Evolutionary conservation across 2,888 invertebrate genomes (phyloP), one percentile per base, ranked within the genome.

Genomic region (Platycnemis pennipes): DNA sequence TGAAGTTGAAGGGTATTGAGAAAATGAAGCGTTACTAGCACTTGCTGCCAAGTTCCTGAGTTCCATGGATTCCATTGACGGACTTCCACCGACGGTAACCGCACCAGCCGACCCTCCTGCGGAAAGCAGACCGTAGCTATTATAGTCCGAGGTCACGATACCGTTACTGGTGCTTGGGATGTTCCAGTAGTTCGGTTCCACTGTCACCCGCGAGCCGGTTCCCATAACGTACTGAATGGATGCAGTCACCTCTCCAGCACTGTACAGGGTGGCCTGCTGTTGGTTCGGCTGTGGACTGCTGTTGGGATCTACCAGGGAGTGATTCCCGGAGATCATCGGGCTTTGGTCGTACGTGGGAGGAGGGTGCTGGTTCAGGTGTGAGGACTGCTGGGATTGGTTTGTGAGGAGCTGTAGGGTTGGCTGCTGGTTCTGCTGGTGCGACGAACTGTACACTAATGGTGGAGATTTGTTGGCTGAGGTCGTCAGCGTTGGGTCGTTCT

Each of bases 401-500:
- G 94, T 16, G 37, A 53, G 89, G 94, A 19, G 49, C 26, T 86
- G 94, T 37, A 94, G 53, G 88, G 94, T 53, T 37, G 88, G 94
- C n/a, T 94, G 94, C 85, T 96, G 96, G 2, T 97, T 96, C 77
- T 97, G 97, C 94, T 97, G 97, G 5, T 96, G 96, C 87, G 97
- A 96, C 94, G 95, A 95, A 42, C 96, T 96, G 88, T 96, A 96
- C 95, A 97, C 96, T 95, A 97, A 96, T n/a, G 97, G 91, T 37
- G 94, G 88, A 22, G 94, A 91, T 42, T 94, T 94, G 85, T 94
- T 95, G 63, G 89, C 94, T 3, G 94, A 97, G 0, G 98, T 97
- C 0, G 97, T 97, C 94, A 98, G 96, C 89, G 98, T 98, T n/a
- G 98, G 98, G 96, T 98, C 98, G 94, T 97, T 97, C 95, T 97